phyloP scores from a whole-genome alignment of 53 echinoderm and acorn worm species.

The Mesocentrotus franciscanus region DNA sequence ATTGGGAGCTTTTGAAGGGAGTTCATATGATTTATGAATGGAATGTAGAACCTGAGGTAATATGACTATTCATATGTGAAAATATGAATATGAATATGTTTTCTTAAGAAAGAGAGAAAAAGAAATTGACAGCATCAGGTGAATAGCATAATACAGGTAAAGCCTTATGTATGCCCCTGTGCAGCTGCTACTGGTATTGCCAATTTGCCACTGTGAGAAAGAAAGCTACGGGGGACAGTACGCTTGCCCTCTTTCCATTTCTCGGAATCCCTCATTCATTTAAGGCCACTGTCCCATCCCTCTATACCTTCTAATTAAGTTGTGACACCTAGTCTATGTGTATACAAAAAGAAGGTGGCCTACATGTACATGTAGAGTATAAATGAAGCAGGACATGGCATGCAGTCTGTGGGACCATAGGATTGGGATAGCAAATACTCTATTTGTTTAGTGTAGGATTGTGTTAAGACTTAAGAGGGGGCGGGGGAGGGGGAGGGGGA shows the following conservation, averaged over 20 bases:
- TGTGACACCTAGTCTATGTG: constrained; percentile 4
- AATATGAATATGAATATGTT: no score
- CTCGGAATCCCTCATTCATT: constrained; percentile 12
- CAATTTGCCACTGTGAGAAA: background rate
- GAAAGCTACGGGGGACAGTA: background rate
- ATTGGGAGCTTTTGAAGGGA: background rate
- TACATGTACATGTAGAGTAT: background rate
- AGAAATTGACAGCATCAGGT: background rate
- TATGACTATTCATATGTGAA: no score
- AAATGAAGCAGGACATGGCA: background rate
- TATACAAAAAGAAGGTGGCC: constrained; percentile 3
- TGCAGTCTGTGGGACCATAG: background rate
- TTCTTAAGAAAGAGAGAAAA: no score
- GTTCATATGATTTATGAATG: background rate
- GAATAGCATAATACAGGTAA: background rate
- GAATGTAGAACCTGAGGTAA: no score
- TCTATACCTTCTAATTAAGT: constrained; percentile 42
- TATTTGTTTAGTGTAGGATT: background rate
- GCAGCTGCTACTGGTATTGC: background rate
- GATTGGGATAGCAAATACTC: background rate
- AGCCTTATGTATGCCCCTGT: background rate
- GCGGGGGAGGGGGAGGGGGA: background rate
- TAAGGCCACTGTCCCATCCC: constrained; percentile 24
- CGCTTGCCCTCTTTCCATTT: constrained; percentile 1
- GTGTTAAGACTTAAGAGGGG: background rate